Evolutionary conservation across 2,888 invertebrate genomes (phyloP).

Genomic region (Conistra vaccinii): DNA sequence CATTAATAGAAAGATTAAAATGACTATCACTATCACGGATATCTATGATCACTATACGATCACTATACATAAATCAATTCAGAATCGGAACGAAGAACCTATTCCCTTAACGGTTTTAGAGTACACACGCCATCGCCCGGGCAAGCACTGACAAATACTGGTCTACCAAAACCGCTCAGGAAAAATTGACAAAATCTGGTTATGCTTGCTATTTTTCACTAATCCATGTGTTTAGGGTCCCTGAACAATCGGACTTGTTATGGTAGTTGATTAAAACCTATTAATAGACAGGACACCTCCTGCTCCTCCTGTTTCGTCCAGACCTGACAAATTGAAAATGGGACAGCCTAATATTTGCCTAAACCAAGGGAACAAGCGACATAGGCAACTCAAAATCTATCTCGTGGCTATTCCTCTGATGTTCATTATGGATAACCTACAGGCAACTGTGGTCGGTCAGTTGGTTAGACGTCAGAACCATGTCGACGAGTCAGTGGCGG

Average conservation of each 20-base stretch:
- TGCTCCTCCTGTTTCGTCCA: not conserved
- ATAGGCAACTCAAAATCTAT: not conserved
- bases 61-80: no score
- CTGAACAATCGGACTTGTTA: not conserved
- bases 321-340: no score
- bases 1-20: not conserved
- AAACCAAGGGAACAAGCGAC: not conserved
- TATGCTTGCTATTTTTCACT: not conserved
- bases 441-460: not conserved
- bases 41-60: no score
- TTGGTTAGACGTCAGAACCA: not conserved
- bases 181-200: not conserved
- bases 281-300: not conserved
- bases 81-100: not conserved
- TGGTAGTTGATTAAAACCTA: not conserved
- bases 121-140: no score
- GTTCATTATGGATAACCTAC: not conserved
- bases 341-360: not conserved
- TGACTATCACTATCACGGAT: not conserved
- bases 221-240: not conserved
- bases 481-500: no score
- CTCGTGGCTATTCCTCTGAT: not conserved
- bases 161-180: not conserved
- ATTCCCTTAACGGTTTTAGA: not conserved
- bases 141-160: not conserved